Evolutionary conservation across 2,797 vertebrate genomes (phyloP), one percentile per base, ranked within the genome.

Genomic region (Fundulus diaphanus): DNA sequence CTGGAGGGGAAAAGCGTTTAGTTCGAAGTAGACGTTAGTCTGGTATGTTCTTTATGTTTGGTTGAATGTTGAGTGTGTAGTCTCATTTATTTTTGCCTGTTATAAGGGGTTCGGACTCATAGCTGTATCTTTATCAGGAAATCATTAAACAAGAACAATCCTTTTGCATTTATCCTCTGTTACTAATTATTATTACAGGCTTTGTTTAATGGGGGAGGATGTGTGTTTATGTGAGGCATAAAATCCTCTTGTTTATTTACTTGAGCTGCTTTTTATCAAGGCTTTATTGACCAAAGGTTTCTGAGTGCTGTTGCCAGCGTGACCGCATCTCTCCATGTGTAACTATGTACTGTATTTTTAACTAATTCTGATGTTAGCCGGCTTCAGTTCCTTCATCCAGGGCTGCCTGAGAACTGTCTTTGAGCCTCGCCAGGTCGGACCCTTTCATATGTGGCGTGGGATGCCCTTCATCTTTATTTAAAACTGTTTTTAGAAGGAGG

Each of bases 381-480:
- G 90, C 88, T 80, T 86, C 76, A 75, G 85, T 88, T 90, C 77
- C 76, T 89, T 84, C 86, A 88, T 76, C 90, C 80, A 67, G 91
- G 93, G 92, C 92, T 94, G 89, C 90, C 85, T 92, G 80, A 92
- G 92, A 93, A 90, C 86, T 89, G 85, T 85, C 80, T 87, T 86
- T 88, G 92, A 94, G 93, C 93, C 92, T 85, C 48, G 76, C 87
- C 85, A 80, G 89, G 92, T 91, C 88, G 87, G 83, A 89, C 88
- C 82, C 70, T 86, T 89, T 93, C 89, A 86, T 89, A 76, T 92
- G 91, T 94, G 93, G 84, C 87, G 72, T 93, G 92, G 90, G 88
- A 92, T 92, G 86, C 77, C 85, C 79, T 92, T 90, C 90, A 94
- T 91, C 92, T 93, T 94, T 94, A 95, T 96, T 94, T 94, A 93